phyloP scores from a whole-genome alignment of 1,140 invertebrate species.

The Antheraea mylitta region DNA sequence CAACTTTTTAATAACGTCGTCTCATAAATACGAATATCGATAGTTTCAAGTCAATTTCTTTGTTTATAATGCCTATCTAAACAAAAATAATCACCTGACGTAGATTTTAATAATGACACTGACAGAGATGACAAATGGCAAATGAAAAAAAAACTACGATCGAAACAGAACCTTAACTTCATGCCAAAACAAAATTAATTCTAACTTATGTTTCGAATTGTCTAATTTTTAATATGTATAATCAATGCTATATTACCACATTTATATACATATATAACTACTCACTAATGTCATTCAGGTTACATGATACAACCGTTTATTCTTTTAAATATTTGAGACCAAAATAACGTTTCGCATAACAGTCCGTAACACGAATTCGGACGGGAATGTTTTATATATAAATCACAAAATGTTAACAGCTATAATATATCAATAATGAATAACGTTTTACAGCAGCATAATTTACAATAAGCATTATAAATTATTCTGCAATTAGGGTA shows the following conservation, averaged over 20 bases:
- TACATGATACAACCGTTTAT: constrained; percentile 26
- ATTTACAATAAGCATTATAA: too few relatives aligned
- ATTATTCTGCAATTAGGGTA: too few relatives aligned
- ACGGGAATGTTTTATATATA: constrained; percentile 23
- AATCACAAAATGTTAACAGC: not conserved
- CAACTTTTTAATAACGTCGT: too few relatives aligned
- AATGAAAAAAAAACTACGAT: too few relatives aligned
- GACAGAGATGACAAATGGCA: too few relatives aligned
- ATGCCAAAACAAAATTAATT: not conserved
- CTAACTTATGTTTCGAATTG: not conserved
- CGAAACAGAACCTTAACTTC: not conserved
- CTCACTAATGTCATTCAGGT: constrained; percentile 35
- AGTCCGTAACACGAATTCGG: not conserved
- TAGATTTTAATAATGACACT: too few relatives aligned
- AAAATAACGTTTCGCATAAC: constrained; percentile 25
- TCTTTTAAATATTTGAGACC: constrained; percentile 36
- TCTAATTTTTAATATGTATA: not conserved
- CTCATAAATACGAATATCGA: too few relatives aligned
- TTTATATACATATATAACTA: constrained; percentile 11
- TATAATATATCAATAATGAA: not conserved
- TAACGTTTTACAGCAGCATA: too few relatives aligned
- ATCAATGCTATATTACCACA: too few relatives aligned
- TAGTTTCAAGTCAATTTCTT: too few relatives aligned
- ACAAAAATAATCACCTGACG: too few relatives aligned
- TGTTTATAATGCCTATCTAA: too few relatives aligned